Conservation (phyloP, 2,888 invertebrate species). For the Drosophila niveifrons region DNA sequence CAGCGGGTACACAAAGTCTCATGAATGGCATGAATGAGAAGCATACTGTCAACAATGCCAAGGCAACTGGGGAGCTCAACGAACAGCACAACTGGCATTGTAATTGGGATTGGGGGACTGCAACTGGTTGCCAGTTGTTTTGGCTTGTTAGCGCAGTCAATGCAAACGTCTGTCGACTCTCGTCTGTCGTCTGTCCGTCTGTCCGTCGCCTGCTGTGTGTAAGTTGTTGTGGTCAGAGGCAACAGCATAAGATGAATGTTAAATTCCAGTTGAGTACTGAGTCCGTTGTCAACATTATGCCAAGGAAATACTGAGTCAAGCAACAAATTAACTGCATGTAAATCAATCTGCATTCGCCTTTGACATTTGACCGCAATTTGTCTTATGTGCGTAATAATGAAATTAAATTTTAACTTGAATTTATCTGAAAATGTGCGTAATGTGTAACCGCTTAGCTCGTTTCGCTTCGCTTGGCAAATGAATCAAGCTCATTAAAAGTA, state of each 20-base stretch:
- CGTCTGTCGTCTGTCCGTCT: conserved; percentile 4
- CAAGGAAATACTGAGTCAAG: background rate
- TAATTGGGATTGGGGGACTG: conserved; percentile 19
- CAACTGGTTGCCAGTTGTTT: conserved; percentile 55
- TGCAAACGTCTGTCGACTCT: background rate
- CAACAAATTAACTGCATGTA: conserved; percentile 8
- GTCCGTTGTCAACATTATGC: conserved; percentile 12
- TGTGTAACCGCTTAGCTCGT: conserved; percentile 1
- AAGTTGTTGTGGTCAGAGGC: conserved; percentile 45
- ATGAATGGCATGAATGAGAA: conserved; percentile 75
- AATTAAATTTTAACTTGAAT: background rate
- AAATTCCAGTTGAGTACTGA: conserved; percentile 33
- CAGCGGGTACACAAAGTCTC: conserved; percentile 31
- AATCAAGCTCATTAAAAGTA: conserved; percentile 27
- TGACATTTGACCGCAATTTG: conserved; percentile 26
- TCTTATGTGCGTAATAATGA: conserved; percentile 10
- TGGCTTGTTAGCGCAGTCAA: conserved; percentile 61
- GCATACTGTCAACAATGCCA: conserved; percentile 73
- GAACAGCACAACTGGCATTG: conserved; percentile 12
- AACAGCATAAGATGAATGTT: conserved; percentile 58
- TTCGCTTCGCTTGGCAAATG: background rate
- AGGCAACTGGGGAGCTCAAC: conserved; percentile 40
- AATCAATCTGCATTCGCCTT: conserved; percentile 18
- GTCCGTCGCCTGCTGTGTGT: conserved; percentile 24
- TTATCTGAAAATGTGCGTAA: background rate